Conservation (phyloP, 37 sponge, comb jelly and placozoan species). For the Axinella damicornis region DNA sequence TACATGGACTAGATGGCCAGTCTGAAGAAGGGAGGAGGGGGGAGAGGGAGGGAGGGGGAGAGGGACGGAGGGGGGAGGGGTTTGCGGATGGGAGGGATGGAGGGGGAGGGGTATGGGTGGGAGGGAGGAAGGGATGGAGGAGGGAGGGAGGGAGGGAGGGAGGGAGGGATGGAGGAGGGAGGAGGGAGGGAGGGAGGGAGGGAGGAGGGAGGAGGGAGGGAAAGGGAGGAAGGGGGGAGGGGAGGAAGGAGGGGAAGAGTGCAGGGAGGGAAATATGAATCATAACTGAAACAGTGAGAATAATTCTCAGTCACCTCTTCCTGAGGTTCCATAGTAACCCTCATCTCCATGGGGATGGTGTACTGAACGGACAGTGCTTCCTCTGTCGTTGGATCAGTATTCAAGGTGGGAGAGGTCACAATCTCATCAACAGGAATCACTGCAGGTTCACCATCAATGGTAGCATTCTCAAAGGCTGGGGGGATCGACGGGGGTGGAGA, state of each 20-base stretch:
- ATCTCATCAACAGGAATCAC: conserved; percentile 26
- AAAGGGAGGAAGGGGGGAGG: too few species aligned
- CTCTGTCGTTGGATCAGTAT: neutral
- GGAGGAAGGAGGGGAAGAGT: too few species aligned
- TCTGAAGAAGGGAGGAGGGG: conserved; percentile 16
- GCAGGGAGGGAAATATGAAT: too few species aligned
- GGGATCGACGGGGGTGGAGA: conserved; percentile 73
- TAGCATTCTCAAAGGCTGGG: conserved; percentile 54
- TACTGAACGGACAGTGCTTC: conserved; percentile 3
- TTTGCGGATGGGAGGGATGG: too few species aligned
- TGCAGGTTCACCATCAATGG: neutral
- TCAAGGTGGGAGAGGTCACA: neutral
- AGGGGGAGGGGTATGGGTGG: too few species aligned
- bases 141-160: too few species aligned
- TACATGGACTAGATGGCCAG: conserved; percentile 79
- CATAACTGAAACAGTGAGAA: neutral
- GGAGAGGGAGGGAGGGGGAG: too few species aligned
- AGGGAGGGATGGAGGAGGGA: too few species aligned
- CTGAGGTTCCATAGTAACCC: conserved; percentile 37
- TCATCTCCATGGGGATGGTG: conserved; percentile 36
- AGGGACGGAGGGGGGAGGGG: too few species aligned
- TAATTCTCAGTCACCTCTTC: conserved; percentile 6
- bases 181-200: too few species aligned
- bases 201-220: too few species aligned
- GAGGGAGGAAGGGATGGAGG: too few species aligned